These are phyloP conservation scores for Sebastes aleutianus DNA, from an alignment of 2,797 vertebrate genomes.

Conservation along the genomic window DNA sequence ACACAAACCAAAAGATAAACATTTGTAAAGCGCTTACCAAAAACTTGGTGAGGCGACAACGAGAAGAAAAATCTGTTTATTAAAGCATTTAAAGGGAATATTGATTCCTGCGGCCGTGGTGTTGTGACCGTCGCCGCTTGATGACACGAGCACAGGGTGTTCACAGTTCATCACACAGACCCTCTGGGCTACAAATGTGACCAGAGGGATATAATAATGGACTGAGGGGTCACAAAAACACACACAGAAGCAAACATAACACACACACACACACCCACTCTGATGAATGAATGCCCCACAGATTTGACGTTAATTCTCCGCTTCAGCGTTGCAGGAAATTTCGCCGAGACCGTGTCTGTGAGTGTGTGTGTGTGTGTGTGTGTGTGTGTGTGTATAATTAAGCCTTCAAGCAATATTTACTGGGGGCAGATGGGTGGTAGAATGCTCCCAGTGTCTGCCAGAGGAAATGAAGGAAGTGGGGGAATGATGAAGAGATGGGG, in stretches of 20 bases:
- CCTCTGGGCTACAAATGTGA: conserved; percentile 65
- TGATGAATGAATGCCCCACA: conserved; percentile 76
- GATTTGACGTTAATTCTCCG: conserved; percentile 78
- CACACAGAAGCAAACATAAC: conserved; percentile 65
- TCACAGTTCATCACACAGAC: conserved; percentile 67
- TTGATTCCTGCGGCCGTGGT: conserved; percentile 27
- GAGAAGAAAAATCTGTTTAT: not conserved
- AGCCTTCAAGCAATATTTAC: conserved; percentile 86
- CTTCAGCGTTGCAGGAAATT: conserved; percentile 79
- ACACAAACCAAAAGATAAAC: conserved; percentile 33
- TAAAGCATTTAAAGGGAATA: conserved; percentile 30
- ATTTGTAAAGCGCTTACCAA: not conserved
- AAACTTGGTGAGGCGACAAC: not conserved
- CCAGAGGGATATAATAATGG: conserved; percentile 70
- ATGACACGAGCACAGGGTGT: conserved; percentile 47
- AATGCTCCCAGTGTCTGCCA: conserved; percentile 82
- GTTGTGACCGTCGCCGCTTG: conserved; percentile 26
- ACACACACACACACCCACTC: conserved; percentile 33
- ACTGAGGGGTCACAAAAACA: conserved; percentile 73
- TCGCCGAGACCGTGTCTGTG: conserved; percentile 64
- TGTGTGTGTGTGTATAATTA: conserved; percentile 74
- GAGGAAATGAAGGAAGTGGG: conserved; percentile 79
- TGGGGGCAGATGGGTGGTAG: conserved; percentile 78
- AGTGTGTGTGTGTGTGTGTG: conserved; percentile 53
- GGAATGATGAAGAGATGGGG: conserved; percentile 74